Conservation (phyloP, 37 sponge, comb jelly and placozoan genomes). For the Bolinopsis microptera region DNA sequence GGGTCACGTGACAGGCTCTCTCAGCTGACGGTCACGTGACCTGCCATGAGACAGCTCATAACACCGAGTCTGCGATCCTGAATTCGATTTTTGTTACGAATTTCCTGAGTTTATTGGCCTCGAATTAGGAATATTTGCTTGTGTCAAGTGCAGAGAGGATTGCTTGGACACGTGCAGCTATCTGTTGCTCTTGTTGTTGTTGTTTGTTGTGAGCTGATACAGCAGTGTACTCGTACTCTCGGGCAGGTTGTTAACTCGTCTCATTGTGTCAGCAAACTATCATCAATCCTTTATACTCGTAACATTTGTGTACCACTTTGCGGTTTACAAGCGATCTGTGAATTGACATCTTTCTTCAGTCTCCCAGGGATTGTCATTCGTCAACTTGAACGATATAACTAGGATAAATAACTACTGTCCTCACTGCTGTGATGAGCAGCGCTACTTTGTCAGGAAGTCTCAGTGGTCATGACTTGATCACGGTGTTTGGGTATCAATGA, state of each 20-base stretch:
- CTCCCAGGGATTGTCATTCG: neutral
- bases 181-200: neutral
- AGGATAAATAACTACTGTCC: too few species aligned
- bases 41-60: neutral
- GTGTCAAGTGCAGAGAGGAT: conserved; percentile 1
- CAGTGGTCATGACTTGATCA: too few species aligned
- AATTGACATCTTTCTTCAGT: neutral
- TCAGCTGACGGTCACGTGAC: neutral
- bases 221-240: too few species aligned
- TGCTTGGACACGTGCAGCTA: neutral
- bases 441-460: too few species aligned
- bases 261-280: neutral
- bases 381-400: too few species aligned
- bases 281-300: neutral
- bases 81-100: conserved; percentile 49
- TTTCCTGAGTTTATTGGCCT: conserved; percentile 41
- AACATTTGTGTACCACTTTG: neutral
- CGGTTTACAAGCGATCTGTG: neutral
- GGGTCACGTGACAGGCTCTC: neutral
- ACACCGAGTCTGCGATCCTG: conserved; percentile 7
- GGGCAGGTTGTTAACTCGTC: neutral
- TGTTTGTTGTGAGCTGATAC: too few species aligned
- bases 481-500: neutral
- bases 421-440: too few species aligned
- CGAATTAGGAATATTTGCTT: conserved; percentile 17